phyloP scores from a whole-genome alignment of 2,888 invertebrate species.

The Leptogaster cylindrica region DNA sequence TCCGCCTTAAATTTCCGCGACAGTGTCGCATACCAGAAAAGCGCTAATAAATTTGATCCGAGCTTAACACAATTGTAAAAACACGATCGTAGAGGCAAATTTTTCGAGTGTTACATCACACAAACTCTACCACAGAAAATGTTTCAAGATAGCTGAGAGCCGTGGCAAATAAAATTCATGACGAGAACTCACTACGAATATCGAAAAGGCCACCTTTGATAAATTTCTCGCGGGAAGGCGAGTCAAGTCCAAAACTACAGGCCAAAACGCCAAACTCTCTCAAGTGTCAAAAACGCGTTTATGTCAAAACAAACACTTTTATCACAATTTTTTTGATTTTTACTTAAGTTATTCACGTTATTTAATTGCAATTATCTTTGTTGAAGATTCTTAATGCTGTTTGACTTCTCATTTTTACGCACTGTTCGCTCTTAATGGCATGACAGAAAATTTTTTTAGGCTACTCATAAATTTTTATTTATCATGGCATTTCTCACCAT shows the following conservation, averaged over 20 bases:
- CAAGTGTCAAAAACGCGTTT: constrained; percentile 33
- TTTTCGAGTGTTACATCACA: constrained; percentile 34
- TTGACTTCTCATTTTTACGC: not conserved
- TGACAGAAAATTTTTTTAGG: constrained; percentile 24
- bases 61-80: not conserved
- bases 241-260: constrained; percentile 12
- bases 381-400: not conserved
- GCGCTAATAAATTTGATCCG: not conserved
- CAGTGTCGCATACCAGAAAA: not conserved
- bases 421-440: constrained; percentile 24
- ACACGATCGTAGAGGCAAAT: too few relatives aligned
- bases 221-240: constrained; percentile 33
- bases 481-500: constrained; percentile 21
- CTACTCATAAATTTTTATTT: constrained; percentile 37
- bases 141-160: not conserved
- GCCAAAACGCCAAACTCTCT: constrained; percentile 29
- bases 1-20: not conserved
- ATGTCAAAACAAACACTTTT: constrained; percentile 37
- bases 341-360: not conserved
- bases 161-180: constrained; percentile 34
- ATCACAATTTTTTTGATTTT: constrained; percentile 14
- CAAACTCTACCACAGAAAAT: constrained; percentile 3
- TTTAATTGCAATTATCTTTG: not conserved
- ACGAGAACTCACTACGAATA: constrained; percentile 11
- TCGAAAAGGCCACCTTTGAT: constrained; percentile 30